Evolutionary conservation across 2,797 vertebrate species (phyloP).

Genomic region (Hypotaenidia okinawae): DNA sequence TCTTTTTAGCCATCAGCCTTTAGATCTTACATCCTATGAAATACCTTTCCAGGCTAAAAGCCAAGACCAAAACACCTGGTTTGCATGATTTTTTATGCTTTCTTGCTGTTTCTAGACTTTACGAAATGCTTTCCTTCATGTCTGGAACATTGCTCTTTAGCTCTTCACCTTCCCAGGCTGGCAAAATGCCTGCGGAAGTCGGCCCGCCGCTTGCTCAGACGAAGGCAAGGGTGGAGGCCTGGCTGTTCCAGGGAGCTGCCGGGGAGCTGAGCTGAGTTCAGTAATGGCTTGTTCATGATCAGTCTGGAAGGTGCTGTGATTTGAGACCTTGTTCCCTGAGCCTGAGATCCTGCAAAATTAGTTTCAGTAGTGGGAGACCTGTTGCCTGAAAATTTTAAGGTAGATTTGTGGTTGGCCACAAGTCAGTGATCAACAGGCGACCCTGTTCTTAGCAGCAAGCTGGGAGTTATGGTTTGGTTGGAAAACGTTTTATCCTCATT

Average conservation of each 20-base stretch:
- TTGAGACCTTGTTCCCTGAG: not conserved
- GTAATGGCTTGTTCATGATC: accelerated
- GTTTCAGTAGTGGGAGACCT: not conserved
- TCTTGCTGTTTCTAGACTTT: not conserved
- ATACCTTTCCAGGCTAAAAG: not conserved
- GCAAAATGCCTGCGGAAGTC: not conserved
- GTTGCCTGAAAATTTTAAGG: not conserved
- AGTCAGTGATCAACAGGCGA: not conserved
- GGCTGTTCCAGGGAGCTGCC: not conserved
- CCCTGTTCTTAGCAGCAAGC: not conserved
- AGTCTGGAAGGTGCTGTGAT: not conserved
- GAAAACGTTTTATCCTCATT: not conserved
- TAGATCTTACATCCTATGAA: not conserved
- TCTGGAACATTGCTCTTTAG: not conserved
- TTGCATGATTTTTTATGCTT: not conserved
- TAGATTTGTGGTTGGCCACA: not conserved
- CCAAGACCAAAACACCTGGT: accelerated
- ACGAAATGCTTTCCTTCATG: accelerated
- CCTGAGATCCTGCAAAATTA: not conserved
- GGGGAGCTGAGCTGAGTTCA: not conserved
- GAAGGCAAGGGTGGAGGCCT: not conserved
- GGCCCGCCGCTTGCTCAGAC: accelerated
- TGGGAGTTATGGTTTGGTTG: not conserved
- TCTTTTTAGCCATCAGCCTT: not conserved
- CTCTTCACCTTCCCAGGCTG: not conserved